A percentile compares a stretch with the other conserved stretches of the same genome.
Evolutionary conservation across 2,797 vertebrate species (phyloP).

Genomic region (Rhynchotus rufescens): DNA sequence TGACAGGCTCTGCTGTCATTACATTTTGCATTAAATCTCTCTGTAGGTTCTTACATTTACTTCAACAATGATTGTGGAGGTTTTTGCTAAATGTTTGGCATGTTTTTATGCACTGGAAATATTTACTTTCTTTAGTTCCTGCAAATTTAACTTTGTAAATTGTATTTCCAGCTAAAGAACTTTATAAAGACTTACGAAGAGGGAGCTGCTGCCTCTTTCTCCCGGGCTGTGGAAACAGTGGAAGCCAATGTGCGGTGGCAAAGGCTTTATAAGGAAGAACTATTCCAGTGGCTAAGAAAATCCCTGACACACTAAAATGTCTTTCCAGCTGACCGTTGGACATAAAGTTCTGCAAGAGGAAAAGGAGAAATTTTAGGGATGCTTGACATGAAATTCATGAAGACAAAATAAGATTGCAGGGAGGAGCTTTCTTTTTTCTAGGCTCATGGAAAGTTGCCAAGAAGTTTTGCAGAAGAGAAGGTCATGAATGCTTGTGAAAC

Average conservation of each 20-base stretch:
- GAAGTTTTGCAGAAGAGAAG: slow-evolving; percentile 68
- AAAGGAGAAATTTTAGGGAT: slow-evolving; percentile 47
- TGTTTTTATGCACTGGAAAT: not conserved
- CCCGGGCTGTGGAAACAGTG: slow-evolving; percentile 92
- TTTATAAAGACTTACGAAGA: slow-evolving; percentile 90
- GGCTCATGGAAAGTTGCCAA: slow-evolving; percentile 63
- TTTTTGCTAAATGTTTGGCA: slow-evolving; percentile 10
- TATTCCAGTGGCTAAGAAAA: slow-evolving; percentile 94
- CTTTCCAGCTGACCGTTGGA: not conserved
- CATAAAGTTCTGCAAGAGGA: slow-evolving; percentile 54
- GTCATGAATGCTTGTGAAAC: slow-evolving; percentile 69
- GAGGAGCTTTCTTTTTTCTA: not conserved
- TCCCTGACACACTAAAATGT: slow-evolving; percentile 76
- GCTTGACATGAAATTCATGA: slow-evolving; percentile 10
- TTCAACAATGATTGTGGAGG: not conserved
- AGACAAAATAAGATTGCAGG: slow-evolving; percentile 61
- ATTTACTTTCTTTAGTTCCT: not conserved
- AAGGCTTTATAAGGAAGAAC: slow-evolving; percentile 89
- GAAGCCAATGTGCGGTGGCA: slow-evolving; percentile 95
- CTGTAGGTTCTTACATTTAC: not conserved
- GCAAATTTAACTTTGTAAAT: slow-evolving; percentile 43
- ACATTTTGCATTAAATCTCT: slow-evolving; percentile 37
- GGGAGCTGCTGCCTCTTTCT: slow-evolving; percentile 87
- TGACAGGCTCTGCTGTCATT: slow-evolving; percentile 21
- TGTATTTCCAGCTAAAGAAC: slow-evolving; percentile 87